Conservation (phyloP, 2,113 vertebrate species). For the Oncorhynchus gorbuscha region DNA sequence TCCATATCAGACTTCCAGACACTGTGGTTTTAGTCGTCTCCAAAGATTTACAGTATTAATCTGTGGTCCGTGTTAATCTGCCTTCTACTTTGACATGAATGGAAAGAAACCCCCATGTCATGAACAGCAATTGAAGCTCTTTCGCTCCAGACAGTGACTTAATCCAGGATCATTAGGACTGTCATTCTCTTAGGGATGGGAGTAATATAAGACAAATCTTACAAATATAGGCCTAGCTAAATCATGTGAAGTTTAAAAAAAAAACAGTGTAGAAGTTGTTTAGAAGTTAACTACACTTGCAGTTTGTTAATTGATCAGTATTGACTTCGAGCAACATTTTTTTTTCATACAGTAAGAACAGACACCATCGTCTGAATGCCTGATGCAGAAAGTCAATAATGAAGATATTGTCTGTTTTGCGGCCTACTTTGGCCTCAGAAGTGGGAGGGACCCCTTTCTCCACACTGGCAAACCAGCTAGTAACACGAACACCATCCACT, state of each 20-base stretch:
- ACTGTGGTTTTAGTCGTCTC: constrained; percentile 9
- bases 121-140: neutral
- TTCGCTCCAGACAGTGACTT: neutral
- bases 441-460: no score
- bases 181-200: no score
- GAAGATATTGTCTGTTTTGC: neutral
- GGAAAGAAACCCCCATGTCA: neutral
- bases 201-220: no score
- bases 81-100: neutral
- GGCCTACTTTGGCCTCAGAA: no score
- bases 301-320: neutral
- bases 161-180: neutral
- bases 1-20: neutral
- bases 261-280: no score
- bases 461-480: neutral
- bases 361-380: neutral
- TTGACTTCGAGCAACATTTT: no score
- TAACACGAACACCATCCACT: neutral
- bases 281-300: no score
- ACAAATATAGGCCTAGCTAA: no score
- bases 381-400: neutral
- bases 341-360: no score
- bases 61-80: neutral
- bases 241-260: no score
- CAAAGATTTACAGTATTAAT: constrained; percentile 6